Evolutionary conservation across 1,140 invertebrate species (phyloP).

Genomic region (Zaprionus camerounensis): DNA sequence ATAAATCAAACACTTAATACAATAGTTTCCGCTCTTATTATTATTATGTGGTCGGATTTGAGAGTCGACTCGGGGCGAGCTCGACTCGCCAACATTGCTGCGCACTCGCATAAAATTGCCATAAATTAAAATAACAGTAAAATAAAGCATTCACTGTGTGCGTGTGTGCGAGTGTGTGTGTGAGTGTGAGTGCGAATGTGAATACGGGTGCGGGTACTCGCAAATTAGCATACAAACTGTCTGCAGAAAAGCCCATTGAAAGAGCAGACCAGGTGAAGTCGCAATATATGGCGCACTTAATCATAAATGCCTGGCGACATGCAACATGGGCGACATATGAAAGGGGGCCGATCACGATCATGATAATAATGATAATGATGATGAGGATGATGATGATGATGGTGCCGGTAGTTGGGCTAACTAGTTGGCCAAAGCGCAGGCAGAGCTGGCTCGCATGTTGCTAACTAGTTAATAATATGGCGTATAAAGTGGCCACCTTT

Average conservation of each 20-base stretch:
- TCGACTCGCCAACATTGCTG: slow-evolving; percentile 53
- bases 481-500: slow-evolving; percentile 65
- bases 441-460: slow-evolving; percentile 65
- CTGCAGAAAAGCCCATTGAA: slow-evolving; percentile 65
- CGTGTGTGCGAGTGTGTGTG: slow-evolving; percentile 12
- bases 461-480: slow-evolving; percentile 77
- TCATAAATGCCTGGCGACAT: slow-evolving; percentile 79
- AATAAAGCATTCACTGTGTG: slow-evolving; percentile 59
- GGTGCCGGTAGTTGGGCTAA: slow-evolving; percentile 25
- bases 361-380: slow-evolving; percentile 1
- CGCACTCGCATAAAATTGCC: slow-evolving; percentile 77
- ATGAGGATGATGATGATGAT: not conserved
- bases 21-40: slow-evolving; percentile 83
- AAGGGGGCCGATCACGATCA: slow-evolving; percentile 7
- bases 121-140: slow-evolving; percentile 83
- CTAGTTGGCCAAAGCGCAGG: slow-evolving; percentile 52
- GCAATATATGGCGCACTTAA: slow-evolving; percentile 73
- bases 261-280: slow-evolving; percentile 63
- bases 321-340: slow-evolving; percentile 49
- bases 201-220: slow-evolving; percentile 47
- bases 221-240: slow-evolving; percentile 82
- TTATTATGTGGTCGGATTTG: slow-evolving; percentile 69
- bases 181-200: not conserved
- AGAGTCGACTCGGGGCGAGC: slow-evolving; percentile 3
- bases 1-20: slow-evolving; percentile 83